Evolutionary conservation across 1,140 invertebrate species (phyloP), one percentile per base, ranked within the genome.

Genomic region (Zeugodacus cucurbitae): DNA sequence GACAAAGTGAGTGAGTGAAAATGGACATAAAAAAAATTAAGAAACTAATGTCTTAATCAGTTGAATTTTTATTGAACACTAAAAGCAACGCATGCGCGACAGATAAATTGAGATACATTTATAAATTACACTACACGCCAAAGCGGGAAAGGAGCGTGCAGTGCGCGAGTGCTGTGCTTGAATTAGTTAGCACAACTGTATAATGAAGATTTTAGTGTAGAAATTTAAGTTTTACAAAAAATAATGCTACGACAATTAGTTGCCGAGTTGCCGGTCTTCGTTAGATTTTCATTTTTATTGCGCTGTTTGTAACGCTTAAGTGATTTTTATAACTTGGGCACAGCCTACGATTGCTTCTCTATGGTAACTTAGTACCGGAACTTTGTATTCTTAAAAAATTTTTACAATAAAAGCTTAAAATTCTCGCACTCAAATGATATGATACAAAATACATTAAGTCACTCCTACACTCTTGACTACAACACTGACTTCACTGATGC

Each of bases 81-180:
- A 82, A 82, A 82, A 82, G 37, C 74, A 82, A 48, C 74, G 74
- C 74, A 82, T 82, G 74, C 74, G 74, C 74, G 74, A n/a, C 37
- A 48, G 41, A 48, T 82, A 29, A 82, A 82, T 41, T 17, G 74
- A 82, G 74, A 26, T 48, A 26, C 74, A 82, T 82, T 82, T 82
- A 48, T 82, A 48, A 82, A 54, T 82, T 26, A 29, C 37, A 17
- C 32, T 48, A 74, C 22, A 14, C 1, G 1, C 37, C 11, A 48
- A 82, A 54, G 41, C 41, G 20, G n/a, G 22, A 74, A n/a, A n/a
- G n/a, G n/a, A 48, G 14, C 8, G 22, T 17, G 74, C 22, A 20
- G n/a, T n/a, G n/a, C 22, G 20, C 7, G 37, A 74, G 22, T 74
- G 32, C 10, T 41, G 74, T 29, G 41, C 41, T 14, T 82, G 41